Evolutionary conservation across 2,888 invertebrate species (phyloP), one percentile per base, ranked within the genome.

Genomic region (Caenorhabditis doughertyi): DNA sequence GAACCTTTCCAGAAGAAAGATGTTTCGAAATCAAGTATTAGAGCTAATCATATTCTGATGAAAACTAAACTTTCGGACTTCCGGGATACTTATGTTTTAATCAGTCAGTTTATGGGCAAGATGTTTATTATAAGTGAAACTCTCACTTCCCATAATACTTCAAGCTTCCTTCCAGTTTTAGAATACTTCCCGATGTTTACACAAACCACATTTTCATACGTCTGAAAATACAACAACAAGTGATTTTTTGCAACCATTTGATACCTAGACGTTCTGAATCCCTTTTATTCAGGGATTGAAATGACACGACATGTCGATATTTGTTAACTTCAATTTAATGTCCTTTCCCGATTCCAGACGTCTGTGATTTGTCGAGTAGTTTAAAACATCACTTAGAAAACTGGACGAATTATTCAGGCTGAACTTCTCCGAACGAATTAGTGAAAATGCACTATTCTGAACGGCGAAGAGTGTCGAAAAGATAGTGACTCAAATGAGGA

Each of bases 391-490:
- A 56, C 32, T 8, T 4, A 55, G 55, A 55, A 29, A 18, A 60
- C 4, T 7, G 55, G 18, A n/a, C n/a, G n/a, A n/a, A n/a, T n/a
- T n/a, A n/a, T 27, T n/a, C 7, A n/a, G 29, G 47, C 21, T 60
- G 58, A 60, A 60, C 58, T 60, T 8, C 32, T 60, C 47, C 44
- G 62, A 39, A 39, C 9, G 18, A 13, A 23, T 23, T 23, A 23
- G 39, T 39, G 1, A 13, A 27, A 62, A 62, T 62, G 60, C 60
- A 60, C 60, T 60, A 42, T 60, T 42, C 23, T 27, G 62, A 60
- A 56, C 42, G 18, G 32, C 18, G 32, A 56, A 4, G 21, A 18
- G 32, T 21, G 18, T 21, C 56, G 29, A 56, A 56, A 56, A 56
- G 60, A 60, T 42, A 44, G 27, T 11, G 53, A 53, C 13, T 16